A percentile compares a stretch with the other conserved stretches of the same genome.
Conservation (phyloP, 2,113 vertebrate genomes). For the Cairina moschata region DNA sequence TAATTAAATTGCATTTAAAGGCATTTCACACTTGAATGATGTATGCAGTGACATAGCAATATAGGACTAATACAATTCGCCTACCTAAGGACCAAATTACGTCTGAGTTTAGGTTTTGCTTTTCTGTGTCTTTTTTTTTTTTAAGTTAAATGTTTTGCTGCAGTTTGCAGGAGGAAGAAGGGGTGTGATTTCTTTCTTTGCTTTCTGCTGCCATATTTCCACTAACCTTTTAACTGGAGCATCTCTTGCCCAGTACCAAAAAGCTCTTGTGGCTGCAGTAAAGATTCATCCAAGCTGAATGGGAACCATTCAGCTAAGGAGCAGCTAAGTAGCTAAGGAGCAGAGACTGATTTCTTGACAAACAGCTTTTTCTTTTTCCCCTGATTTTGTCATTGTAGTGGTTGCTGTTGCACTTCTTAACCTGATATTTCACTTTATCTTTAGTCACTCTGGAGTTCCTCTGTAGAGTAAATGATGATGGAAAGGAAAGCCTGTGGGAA, state of each 20-base stretch:
- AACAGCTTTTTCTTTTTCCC: neutral
- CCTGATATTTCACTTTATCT: neutral
- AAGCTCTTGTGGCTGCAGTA: neutral
- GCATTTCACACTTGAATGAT: slow-evolving; percentile 39
- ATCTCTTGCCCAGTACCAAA: neutral
- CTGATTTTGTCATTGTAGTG: neutral
- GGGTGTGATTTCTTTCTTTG: neutral
- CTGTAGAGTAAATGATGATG: neutral
- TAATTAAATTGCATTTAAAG: slow-evolving; percentile 51
- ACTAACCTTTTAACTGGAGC: neutral
- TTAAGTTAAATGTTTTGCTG: neutral
- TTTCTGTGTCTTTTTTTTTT: neutral
- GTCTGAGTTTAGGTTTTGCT: neutral
- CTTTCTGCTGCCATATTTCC: neutral
- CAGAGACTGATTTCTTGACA: neutral
- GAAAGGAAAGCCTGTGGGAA: fast-evolving
- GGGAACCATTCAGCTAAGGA: neutral
- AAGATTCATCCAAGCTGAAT: neutral
- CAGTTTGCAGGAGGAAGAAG: neutral
- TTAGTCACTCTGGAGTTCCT: neutral
- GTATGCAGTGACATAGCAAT: neutral
- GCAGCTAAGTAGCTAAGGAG: neutral
- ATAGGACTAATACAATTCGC: neutral
- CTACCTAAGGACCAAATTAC: neutral
- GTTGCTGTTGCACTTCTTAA: neutral